Conservation (phyloP, 2,888 invertebrate genomes). For the Eupithecia subfuscata region DNA sequence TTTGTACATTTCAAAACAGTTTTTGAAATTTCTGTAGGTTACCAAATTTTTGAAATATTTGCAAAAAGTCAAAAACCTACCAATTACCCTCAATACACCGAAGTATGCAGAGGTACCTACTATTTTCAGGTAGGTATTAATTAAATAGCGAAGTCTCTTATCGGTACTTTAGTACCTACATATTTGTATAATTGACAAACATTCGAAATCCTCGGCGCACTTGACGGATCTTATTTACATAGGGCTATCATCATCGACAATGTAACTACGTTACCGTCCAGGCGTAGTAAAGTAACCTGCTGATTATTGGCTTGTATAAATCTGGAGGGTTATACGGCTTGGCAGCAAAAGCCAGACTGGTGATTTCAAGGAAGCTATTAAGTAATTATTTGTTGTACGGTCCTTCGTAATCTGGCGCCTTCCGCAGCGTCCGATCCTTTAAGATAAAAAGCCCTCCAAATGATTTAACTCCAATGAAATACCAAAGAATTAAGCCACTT, state of each 20-base stretch:
- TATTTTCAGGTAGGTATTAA: no score
- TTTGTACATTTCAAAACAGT: no score
- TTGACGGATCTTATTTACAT: no score
- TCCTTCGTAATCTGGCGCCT: conserved; percentile 2
- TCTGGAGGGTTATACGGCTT: not conserved
- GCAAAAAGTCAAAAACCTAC: no score
- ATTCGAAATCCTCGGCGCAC: no score
- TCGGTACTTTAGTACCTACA: no score
- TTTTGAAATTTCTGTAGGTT: no score
- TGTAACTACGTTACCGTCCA: not conserved
- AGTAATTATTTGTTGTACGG: not conserved
- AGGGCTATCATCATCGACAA: not conserved
- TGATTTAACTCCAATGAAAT: not conserved
- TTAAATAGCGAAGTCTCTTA: no score
- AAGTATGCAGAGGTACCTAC: no score
- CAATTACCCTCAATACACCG: no score
- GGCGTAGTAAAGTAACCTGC: not conserved
- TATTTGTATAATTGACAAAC: no score
- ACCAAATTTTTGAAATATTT: no score
- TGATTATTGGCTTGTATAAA: not conserved
- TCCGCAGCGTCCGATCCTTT: not conserved
- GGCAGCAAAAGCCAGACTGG: not conserved
- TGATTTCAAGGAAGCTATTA: not conserved
- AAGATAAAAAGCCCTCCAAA: not conserved
- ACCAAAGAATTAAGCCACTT: conserved; percentile 18